phyloP scores from a whole-genome alignment of 1,140 invertebrate species.

The Hylyphantes graminicola region DNA sequence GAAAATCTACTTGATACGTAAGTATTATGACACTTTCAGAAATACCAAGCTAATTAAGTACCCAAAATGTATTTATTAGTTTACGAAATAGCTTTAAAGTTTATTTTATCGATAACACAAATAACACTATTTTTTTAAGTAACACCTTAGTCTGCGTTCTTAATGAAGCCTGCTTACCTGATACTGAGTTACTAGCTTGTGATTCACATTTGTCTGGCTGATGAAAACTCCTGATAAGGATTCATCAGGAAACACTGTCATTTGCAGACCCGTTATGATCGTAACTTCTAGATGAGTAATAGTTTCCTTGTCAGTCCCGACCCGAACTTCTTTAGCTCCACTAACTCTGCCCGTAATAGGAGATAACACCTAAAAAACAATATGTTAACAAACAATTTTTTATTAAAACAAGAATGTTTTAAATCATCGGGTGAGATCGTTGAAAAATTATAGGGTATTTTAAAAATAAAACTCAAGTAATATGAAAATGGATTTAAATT shows the following conservation, averaged over 20 bases:
- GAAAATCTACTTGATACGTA: too few relatives aligned
- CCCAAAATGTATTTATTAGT: not conserved
- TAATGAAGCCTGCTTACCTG: slow-evolving; percentile 77
- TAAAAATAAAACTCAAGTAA: too few relatives aligned
- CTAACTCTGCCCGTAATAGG: slow-evolving; percentile 91
- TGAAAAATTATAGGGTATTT: too few relatives aligned
- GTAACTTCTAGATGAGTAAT: slow-evolving; percentile 84
- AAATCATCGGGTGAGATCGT: too few relatives aligned
- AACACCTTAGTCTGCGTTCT: too few relatives aligned
- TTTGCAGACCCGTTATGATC: slow-evolving; percentile 89
- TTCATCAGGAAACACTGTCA: slow-evolving; percentile 86
- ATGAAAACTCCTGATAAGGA: slow-evolving; percentile 80
- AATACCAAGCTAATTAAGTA: too few relatives aligned
- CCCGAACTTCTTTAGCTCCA: slow-evolving; percentile 89
- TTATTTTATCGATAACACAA: not conserved
- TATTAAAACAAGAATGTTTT: too few relatives aligned
- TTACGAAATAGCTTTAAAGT: not conserved
- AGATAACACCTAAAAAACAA: slow-evolving; percentile 77
- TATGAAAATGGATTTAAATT: too few relatives aligned
- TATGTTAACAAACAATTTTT: too few relatives aligned
- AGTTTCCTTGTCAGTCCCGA: slow-evolving; percentile 90
- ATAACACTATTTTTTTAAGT: too few relatives aligned
- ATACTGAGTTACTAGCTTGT: slow-evolving; percentile 90
- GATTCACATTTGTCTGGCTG: slow-evolving; percentile 87
- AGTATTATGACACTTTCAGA: too few relatives aligned